Evolutionary conservation across 2,797 vertebrate genomes (phyloP).

Genomic region (Parotocinclus haroldoi): DNA sequence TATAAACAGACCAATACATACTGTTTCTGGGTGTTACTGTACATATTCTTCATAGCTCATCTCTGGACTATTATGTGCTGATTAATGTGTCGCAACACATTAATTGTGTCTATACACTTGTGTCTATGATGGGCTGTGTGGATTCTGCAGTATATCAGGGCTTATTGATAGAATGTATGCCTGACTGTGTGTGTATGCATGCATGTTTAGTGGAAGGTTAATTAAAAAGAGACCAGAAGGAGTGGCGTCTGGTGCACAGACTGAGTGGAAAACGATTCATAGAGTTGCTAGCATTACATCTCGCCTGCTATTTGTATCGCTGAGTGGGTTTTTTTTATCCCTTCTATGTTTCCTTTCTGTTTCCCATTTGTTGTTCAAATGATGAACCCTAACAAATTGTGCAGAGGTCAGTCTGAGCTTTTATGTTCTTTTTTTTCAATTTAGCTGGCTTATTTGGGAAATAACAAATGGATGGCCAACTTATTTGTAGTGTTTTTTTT

Average conservation of each 20-base stretch:
- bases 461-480: too few species aligned
- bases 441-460: too few species aligned
- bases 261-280: conserved; percentile 62
- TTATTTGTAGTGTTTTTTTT: too few species aligned
- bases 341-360: background rate
- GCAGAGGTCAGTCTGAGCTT: conserved; percentile 6
- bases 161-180: background rate
- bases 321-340: background rate
- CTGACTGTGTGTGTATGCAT: conserved; percentile 17
- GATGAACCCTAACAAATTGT: conserved; percentile 23
- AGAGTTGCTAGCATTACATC: conserved; percentile 49
- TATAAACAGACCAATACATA: conserved; percentile 41
- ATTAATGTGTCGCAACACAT: conserved; percentile 2
- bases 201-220: conserved; percentile 30
- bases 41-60: conserved; percentile 10
- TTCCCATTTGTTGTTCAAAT: conserved; percentile 17
- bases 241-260: conserved; percentile 33
- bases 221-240: conserved; percentile 31
- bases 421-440: too few species aligned
- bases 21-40: conserved; percentile 17
- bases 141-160: background rate
- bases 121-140: conserved; percentile 2
- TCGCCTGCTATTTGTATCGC: conserved; percentile 44
- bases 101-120: conserved; percentile 2
- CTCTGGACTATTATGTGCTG: background rate